These are phyloP conservation scores for Eueremaeus valkanovi DNA, from an alignment of 2,888 invertebrate genomes.

Conservation along the genomic window DNA sequence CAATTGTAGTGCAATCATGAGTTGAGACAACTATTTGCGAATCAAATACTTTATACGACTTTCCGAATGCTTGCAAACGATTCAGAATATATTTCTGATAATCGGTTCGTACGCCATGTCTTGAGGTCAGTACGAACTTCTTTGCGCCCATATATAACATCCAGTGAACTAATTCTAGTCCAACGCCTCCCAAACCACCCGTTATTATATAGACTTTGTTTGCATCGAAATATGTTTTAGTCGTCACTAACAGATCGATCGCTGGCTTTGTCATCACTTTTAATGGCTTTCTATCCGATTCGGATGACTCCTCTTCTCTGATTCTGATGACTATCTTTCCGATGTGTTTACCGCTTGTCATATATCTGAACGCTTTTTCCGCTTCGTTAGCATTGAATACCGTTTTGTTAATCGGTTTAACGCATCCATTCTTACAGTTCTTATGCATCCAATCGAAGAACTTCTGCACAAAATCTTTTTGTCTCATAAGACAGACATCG, in stretches of 20 bases:
- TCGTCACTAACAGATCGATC: neutral
- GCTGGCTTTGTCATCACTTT: neutral
- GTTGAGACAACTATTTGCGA: slow-evolving; percentile 65
- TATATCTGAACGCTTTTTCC: slow-evolving; percentile 78
- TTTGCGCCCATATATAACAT: slow-evolving; percentile 80
- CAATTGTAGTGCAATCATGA: slow-evolving; percentile 65
- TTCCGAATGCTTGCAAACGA: slow-evolving; percentile 66
- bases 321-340: slow-evolving; percentile 14
- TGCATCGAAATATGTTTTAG: slow-evolving; percentile 55
- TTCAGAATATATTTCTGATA: slow-evolving; percentile 66
- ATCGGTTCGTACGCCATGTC: slow-evolving; percentile 83
- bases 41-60: slow-evolving; percentile 62
- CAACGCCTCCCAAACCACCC: slow-evolving; percentile 91
- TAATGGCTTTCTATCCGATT: slow-evolving; percentile 7
- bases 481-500: slow-evolving; percentile 78
- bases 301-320: slow-evolving; percentile 4
- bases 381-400: neutral
- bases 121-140: slow-evolving; percentile 76
- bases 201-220: slow-evolving; percentile 57
- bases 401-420: neutral
- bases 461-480: slow-evolving; percentile 73
- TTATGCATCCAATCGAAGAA: slow-evolving; percentile 79
- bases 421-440: slow-evolving; percentile 59
- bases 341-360: neutral
- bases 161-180: slow-evolving; percentile 87